Base-by-base conservation (phyloP, 2,888 invertebrate species). In the Neocrepidodera transversa region DNA sequence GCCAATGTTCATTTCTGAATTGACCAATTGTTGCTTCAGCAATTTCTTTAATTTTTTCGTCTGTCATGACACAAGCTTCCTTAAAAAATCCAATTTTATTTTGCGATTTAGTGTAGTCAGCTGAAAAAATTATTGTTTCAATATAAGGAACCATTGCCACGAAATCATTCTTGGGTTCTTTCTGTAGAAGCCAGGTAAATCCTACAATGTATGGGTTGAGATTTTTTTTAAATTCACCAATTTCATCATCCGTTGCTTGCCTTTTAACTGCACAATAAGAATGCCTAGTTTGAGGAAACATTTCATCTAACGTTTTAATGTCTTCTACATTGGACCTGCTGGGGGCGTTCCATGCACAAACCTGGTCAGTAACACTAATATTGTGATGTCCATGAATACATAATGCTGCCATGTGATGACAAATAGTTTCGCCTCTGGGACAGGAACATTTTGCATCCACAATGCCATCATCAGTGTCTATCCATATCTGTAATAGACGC, bases 1-100 rank as follows among this genome's bases (percentile, higher is more conserved):
- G 23, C 59, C 54, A 59, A 20, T 28, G n/a, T 54, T 59, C 49
- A 28, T 54, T 54, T 8, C 4, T 36, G n/a, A 14, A 8, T 26
- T 58, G 52, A 1, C 58, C 52, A 28, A 23, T 10, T 43, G 45
- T 43, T 14, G 10, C 20, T 18, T 38, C 26, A 10, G 17, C 32
- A 45, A 54, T 38, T 28, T 28, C 11, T 20, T 8, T 8, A 32
- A 54, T 35, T 14, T 23, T 11, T 18, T 16, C 45, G 16, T 2
- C 3, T 11, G 48, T 17, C 18, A 49, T 2, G 5, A 0, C 6
- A 30, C 48, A 55, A 18, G 48, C 28, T 16, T 54, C 28, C 10
- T 18, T 26, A 3, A 47, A 48, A 55, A n/a, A 55, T 8, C 11
- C 30, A 10, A 17, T 17, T 49, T 42, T 56, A 14, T 56, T 28